Conservation (phyloP, 2,113 vertebrate species). For the Corythaixoides concolor region DNA sequence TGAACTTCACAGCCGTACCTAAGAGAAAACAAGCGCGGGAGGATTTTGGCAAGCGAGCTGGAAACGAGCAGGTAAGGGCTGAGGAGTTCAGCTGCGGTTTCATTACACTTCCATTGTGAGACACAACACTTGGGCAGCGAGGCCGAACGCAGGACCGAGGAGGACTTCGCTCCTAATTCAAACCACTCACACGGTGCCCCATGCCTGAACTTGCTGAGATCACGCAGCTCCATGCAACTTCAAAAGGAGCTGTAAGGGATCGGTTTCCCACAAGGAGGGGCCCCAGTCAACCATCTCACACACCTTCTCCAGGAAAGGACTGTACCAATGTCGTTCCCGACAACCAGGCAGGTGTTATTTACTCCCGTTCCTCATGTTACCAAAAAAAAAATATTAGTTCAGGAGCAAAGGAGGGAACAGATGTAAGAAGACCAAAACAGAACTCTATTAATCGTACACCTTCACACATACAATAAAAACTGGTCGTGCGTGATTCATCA, state of each 20-base stretch:
- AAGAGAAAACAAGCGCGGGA: background rate
- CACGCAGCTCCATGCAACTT: background rate
- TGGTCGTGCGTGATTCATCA: background rate
- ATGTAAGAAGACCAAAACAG: background rate
- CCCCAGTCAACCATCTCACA: background rate
- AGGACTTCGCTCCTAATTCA: background rate
- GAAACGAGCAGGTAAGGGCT: background rate
- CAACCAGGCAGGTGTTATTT: background rate
- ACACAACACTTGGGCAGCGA: background rate
- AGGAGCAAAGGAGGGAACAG: background rate
- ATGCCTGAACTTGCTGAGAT: constrained; percentile 42
- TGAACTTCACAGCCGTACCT: background rate
- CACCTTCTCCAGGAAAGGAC: background rate
- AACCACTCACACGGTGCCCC: background rate
- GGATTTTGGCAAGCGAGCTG: background rate
- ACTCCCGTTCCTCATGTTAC: background rate
- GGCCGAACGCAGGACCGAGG: background rate
- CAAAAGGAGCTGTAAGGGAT: constrained; percentile 28
- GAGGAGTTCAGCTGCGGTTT: background rate
- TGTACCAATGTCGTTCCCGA: background rate
- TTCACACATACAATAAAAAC: constrained; percentile 15
- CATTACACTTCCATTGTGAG: background rate
- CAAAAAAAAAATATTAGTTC: background rate
- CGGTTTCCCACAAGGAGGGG: constrained; percentile 27
- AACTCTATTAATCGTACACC: background rate